Evolutionary conservation across 1,140 invertebrate genomes (phyloP).

Genomic region (Drosophila fuyamai): DNA sequence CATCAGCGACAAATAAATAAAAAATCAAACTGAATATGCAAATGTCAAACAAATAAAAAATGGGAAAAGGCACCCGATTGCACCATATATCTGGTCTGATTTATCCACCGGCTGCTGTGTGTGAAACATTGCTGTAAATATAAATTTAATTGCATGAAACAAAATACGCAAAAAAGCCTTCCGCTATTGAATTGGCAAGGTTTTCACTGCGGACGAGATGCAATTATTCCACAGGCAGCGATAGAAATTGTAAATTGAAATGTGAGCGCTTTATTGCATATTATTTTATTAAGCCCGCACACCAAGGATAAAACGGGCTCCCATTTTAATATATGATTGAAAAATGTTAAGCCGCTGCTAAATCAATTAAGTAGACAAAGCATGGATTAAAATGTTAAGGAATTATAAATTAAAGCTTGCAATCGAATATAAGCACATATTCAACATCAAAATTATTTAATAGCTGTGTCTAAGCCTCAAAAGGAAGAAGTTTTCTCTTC

Average conservation of each 20-base stretch:
- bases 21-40: slow-evolving; percentile 68
- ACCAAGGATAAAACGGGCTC: slow-evolving; percentile 6
- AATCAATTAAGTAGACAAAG: slow-evolving; percentile 18
- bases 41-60: slow-evolving; percentile 57
- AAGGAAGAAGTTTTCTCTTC: too few species aligned
- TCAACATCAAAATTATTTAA: background rate
- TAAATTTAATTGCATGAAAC: slow-evolving; percentile 76
- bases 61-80: background rate
- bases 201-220: slow-evolving; percentile 25
- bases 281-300: slow-evolving; percentile 13
- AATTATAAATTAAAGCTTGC: background rate
- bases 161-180: slow-evolving; percentile 53
- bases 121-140: slow-evolving; percentile 64
- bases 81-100: slow-evolving; percentile 55
- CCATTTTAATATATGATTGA: slow-evolving; percentile 16
- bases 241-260: slow-evolving; percentile 71
- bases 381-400: slow-evolving; percentile 5
- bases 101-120: slow-evolving; percentile 33
- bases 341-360: slow-evolving; percentile 7
- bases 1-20: slow-evolving; percentile 54
- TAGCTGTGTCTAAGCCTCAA: background rate
- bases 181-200: slow-evolving; percentile 41
- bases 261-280: slow-evolving; percentile 17
- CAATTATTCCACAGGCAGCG: slow-evolving; percentile 50
- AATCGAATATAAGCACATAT: too few species aligned